Evolutionary conservation across 2,797 vertebrate species (phyloP), one percentile per base, ranked within the genome.

Genomic region (Alosa sapidissima): DNA sequence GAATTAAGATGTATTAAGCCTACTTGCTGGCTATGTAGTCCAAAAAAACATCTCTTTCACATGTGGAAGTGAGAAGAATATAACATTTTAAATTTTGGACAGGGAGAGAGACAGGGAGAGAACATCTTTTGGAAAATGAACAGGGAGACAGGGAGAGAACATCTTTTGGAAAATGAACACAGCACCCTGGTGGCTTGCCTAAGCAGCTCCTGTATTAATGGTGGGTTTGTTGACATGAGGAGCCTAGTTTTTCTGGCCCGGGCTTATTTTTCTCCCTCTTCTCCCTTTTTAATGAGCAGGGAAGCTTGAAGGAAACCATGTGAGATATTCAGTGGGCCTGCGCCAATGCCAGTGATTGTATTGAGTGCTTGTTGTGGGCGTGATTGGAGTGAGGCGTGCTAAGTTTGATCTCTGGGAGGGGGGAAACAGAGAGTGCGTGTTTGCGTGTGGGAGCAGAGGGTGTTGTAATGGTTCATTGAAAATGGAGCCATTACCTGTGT

Each of bases 361-460:
- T 78, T 47, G 72, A 45, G 72, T 47, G 41, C 36, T 47, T 78
- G 72, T 45, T 78, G 72, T 78, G 72, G 41, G 36, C 8, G 72
- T 78, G 72, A 78, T 78, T 14, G 5, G 72, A 78, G 14, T 21
- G 72, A 78, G 41, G 33, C 68, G 41, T 41, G 10, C 36, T 78
- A 78, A 78, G 36, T 45, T 21, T 78, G 72, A 78, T 41, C 72
- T 47, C 72, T 45, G 72, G 24, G 72, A 47, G 72, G 41, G 68
- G 5, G 14, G 36, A 14, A 21, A 21, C 19, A 41, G 72, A 47
- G 72, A 47, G 54, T 36, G 84, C 6, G 2, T 65, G 54, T n/a
- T 58, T 28, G 41, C 16, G 45, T 45, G 14, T 45, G 36, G 72
- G 41, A 78, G 72, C 36, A 8, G 41, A 78, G 16, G 45, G 41